A percentile compares a stretch with the other conserved stretches of the same genome.
Evolutionary conservation across 2,797 vertebrate species (phyloP).

Genomic region (Mormyrus proboscirostris): DNA sequence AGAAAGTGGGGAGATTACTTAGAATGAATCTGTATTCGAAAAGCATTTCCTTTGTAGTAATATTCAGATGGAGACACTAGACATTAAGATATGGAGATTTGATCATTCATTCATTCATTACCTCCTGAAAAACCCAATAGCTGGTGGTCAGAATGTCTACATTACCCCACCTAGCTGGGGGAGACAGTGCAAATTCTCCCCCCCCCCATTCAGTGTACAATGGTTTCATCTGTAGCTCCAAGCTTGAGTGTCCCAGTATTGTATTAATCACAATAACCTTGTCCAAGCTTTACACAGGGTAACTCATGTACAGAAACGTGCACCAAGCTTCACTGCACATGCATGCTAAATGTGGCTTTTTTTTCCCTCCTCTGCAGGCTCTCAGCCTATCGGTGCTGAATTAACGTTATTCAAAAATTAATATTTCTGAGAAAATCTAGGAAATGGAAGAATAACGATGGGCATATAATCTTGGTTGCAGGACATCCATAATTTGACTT

Average conservation of each 20-base stretch:
- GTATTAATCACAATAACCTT: constrained; percentile 15
- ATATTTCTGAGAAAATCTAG: constrained; percentile 5
- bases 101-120: not conserved
- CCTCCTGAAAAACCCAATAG: not conserved
- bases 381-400: constrained; percentile 31
- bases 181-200: not conserved
- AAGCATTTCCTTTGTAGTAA: not conserved
- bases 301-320: not conserved
- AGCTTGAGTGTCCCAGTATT: constrained; percentile 10
- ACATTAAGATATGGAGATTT: not conserved
- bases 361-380: constrained; percentile 1
- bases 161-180: not conserved
- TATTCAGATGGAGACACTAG: not conserved
- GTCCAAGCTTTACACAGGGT: not conserved
- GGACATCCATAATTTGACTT: constrained; percentile 9
- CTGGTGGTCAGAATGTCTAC: not conserved
- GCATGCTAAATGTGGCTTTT: constrained; percentile 6
- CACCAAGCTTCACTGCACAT: not conserved
- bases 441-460: constrained; percentile 4
- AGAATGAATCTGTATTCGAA: not conserved
- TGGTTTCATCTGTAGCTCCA: constrained; percentile 35
- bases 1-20: not conserved
- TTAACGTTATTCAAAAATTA: constrained; percentile 22
- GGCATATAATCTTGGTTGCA: not conserved
- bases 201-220: constrained; percentile 52